Conservation (phyloP, 2,113 vertebrate species). For the Nyctereutes procyonoides region DNA sequence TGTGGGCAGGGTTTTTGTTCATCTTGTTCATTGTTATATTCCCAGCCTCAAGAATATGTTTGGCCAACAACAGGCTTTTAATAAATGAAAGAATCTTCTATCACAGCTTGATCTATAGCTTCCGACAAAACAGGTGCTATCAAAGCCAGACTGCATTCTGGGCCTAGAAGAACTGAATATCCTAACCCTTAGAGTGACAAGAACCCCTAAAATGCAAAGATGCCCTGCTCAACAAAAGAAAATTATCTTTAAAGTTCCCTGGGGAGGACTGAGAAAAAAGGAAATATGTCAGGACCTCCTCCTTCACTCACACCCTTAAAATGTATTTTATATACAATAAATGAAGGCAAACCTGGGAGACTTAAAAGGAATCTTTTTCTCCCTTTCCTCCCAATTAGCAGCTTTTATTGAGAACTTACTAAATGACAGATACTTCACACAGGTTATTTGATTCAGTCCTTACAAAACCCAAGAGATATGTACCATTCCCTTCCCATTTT, state of each 20-base stretch:
- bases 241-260: neutral
- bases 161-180: neutral
- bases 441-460: conserved; percentile 2
- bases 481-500: neutral
- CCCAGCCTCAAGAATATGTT: neutral
- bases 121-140: neutral
- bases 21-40: neutral
- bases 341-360: neutral
- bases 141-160: neutral
- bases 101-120: neutral
- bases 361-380: conserved; percentile 25
- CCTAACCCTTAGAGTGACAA: neutral
- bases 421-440: neutral
- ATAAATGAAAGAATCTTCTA: neutral
- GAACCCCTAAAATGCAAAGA: neutral
- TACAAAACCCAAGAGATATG: conserved; percentile 14
- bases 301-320: neutral
- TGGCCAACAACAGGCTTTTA: neutral
- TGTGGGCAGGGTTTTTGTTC: neutral
- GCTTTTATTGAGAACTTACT: conserved; percentile 17
- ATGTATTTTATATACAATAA: neutral
- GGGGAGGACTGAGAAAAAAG: neutral
- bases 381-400: neutral
- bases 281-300: neutral
- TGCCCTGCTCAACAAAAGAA: neutral